phyloP scores from a whole-genome alignment of 2,888 invertebrate species.

The Drosophila percnosoma region DNA sequence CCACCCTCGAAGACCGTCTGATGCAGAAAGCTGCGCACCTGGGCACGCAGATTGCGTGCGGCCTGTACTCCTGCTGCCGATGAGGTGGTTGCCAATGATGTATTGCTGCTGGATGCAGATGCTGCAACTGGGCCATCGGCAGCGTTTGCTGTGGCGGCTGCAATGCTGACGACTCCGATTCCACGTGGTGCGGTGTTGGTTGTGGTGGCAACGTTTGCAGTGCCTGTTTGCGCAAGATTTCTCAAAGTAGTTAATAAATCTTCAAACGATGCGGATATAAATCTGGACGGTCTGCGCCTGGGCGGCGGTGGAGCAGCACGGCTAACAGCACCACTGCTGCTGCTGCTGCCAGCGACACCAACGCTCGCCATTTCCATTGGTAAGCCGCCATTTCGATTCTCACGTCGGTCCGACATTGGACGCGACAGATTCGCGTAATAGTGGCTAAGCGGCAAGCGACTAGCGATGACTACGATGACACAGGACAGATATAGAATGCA shows the following conservation, averaged over 20 bases:
- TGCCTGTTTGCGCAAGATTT: constrained; percentile 66
- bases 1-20: constrained; percentile 77
- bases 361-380: constrained; percentile 21
- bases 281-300: constrained; percentile 41
- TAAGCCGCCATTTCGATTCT: constrained; percentile 28
- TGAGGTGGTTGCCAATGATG: constrained; percentile 5
- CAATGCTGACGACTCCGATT: neutral
- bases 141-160: neutral
- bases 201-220: constrained; percentile 5
- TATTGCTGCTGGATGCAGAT: neutral
- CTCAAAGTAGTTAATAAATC: constrained; percentile 65
- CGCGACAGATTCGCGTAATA: constrained; percentile 20
- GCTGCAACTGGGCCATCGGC: neutral
- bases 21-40: constrained; percentile 77
- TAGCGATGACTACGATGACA: constrained; percentile 70
- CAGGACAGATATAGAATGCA: constrained; percentile 61
- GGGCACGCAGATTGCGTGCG: constrained; percentile 67
- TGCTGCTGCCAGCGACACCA: constrained; percentile 43
- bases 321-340: constrained; percentile 11
- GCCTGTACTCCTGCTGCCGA: neutral
- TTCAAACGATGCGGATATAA: constrained; percentile 45
- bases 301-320: constrained; percentile 29
- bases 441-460: constrained; percentile 51
- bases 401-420: constrained; percentile 31
- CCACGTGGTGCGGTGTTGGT: constrained; percentile 3